A percentile compares a stretch with the other conserved stretches of the same genome.
These are phyloP conservation scores for Dicerorhinus sumatrensis DNA, from an alignment of 2,113 vertebrate species.

Conservation along the genomic window DNA sequence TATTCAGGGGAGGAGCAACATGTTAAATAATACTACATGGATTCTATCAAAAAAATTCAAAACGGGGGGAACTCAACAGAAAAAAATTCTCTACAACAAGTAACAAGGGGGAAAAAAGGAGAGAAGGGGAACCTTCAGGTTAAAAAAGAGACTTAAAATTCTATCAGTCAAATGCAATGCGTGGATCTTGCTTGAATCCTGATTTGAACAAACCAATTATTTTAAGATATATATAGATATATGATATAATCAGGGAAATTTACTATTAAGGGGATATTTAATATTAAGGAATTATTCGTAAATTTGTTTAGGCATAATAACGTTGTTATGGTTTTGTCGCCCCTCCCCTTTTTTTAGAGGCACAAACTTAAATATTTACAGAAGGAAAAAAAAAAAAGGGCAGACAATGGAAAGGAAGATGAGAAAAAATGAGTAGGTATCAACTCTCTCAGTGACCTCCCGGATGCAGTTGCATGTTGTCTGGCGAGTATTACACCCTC, in stretches of 20 bases:
- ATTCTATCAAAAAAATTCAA: not conserved
- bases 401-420: not conserved
- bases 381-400: not conserved
- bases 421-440: not conserved
- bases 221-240: not conserved
- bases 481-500: not conserved
- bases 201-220: not conserved
- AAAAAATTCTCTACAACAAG: not conserved
- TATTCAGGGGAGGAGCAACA: not conserved
- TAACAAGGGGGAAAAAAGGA: not conserved
- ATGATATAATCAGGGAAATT: not conserved
- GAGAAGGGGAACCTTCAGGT: not conserved
- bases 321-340: not conserved
- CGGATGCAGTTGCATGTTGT: not conserved
- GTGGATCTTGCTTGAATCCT: not conserved
- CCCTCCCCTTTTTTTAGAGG: not conserved
- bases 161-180: not conserved
- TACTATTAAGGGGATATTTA: not conserved
- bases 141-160: not conserved
- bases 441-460: not conserved
- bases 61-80: not conserved
- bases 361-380: constrained; percentile 3
- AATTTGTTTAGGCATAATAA: not conserved
- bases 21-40: not conserved
- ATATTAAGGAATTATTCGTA: not conserved